Base-by-base conservation (phyloP, 2,797 vertebrate genomes). In the Coregonus suidteri region DNA sequence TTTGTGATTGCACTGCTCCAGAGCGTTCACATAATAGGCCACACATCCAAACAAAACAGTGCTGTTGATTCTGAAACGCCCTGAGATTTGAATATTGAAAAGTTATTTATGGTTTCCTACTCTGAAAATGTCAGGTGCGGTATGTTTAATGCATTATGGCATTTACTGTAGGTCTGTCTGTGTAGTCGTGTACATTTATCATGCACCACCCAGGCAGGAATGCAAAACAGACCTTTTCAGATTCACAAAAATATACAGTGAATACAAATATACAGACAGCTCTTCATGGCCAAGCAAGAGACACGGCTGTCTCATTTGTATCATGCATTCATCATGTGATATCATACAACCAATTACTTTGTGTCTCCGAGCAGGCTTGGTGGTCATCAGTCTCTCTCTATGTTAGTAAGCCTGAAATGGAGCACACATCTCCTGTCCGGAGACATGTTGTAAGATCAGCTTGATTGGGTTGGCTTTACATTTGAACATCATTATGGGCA, bases 171-270 rank as follows among this genome's bases (percentile, higher is more conserved):
- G 54, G 75, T 62, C 54, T 77, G 56, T 15, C 34, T 68, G 20
- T 83, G 77, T 79, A n/a, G 72, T 51, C 6, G 13, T 71, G 70
- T 73, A 13, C 16, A 81, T 83, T 71, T 76, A 80, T 82, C 9
- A 47, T 47, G 72, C 71, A 79, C 77, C 73, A 77, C 84, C 84
- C 79, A 81, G 71, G 35, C 77, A 73, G 6, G 13, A 73, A 88
- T 83, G 85, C 71, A 88, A 88, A 89, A 84, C 47, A 83, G 86
- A 89, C 84, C 80, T 90, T 89, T 86, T 62, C 34, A 54, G 81
- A 83, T 75, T 62, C 41, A 30, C 18, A 79, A 81, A 81, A 84
- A 79, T 47, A 79, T 18, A 84, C 82, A 74, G 75, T 82, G 51
- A 80, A 82, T 84, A 80, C 72, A 73, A 77, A 82, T 66, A 66